Evolutionary conservation across 2,113 vertebrate genomes (phyloP), one percentile per base, ranked within the genome.

Genomic region (Engystomops pustulosus): DNA sequence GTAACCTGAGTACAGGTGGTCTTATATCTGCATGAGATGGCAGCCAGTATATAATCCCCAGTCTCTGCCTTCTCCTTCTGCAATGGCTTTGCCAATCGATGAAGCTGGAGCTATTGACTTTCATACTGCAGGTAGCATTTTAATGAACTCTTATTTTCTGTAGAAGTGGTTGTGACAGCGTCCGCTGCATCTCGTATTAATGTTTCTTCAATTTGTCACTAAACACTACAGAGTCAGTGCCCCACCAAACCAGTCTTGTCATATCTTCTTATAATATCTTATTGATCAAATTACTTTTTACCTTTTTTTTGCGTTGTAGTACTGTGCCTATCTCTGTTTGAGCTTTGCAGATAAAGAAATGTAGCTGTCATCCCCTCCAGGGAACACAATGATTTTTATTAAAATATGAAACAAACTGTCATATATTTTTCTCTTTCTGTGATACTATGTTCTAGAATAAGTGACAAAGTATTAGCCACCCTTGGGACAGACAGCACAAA

Each of bases 401-500:
- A 69, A 51, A 68, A 84, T 84, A 41, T 68, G 45, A 83, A 78
- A 84, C 45, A 51, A 34, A 6, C 53, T 83, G 44, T 49, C 62
- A n/a, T n/a, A 25, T 60, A 47, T 83, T 62, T 65, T 67, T 41
- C 36, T 32, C 30, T 83, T 34, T 12, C 49, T 60, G 49, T 11
- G 20, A 44, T 71, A 82, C 81, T 62, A 41, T 53, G 67, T 83
- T 76, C 72, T 23, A 41, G 70, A 75, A 55, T 23, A 44, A 75
- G 38, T 83, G 53, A 62, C 60, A 68, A 67, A 84, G 17, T 70
- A 62, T 79, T 77, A 79, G 82, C 8, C 62, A 70, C 74, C 83
- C 83, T 85, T 76, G 79, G 74, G 62, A 85, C 83, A 79, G 65
- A 70, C 74, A 85, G 60, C 62, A 79, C 58, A 79, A 79, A 79